Evolutionary conservation across 2,797 vertebrate species (phyloP), one percentile per base, ranked within the genome.

Genomic region (Poeciliopsis paucimaculata): DNA sequence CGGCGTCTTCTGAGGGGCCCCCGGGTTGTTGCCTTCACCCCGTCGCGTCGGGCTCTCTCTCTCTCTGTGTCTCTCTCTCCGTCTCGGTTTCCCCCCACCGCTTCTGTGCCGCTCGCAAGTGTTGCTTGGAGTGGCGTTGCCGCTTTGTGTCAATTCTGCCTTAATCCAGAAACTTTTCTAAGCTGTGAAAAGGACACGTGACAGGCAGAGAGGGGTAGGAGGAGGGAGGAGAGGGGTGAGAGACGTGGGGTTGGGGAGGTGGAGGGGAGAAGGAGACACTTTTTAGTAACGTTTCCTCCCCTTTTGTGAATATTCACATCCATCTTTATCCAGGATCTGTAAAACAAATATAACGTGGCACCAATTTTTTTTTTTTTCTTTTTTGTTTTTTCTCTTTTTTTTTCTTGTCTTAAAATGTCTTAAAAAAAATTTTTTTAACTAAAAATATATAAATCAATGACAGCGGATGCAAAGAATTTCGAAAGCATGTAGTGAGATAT

Each of bases 81-180:
- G 77, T 81, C 88, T 86, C 80, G 28, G 89, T 83, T 86, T 51
- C 20, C 91, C 86, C 89, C 90, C 90, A 71, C 86, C 87, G 89
- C 91, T 86, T 79, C 90, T 82, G 85, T 73, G 87, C 84, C 83
- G 90, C 91, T 87, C 87, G 90, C 86, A 85, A 91, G 89, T 88
- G 92, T 88, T 90, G 93, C 93, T 71, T 93, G 92, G 90, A 94
- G 94, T 92, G 93, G 93, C 91, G 95, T 94, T 85, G 88, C 84
- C 76, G 93, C 95, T 96, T 95, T 96, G 95, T 94, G 93, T 90
- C 94, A 95, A 94, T 94, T 95, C 95, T 95, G 90, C 89, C 87
- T 93, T 96, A 95, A 96, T 96, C 95, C 96, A 94, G 94, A 94
- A 96, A 96, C 95, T 95, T 96, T 96, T 96, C 95, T 95, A 95